These are phyloP conservation scores for Caranx melampygus DNA, from an alignment of 2,113 vertebrate genomes.

Conservation along the genomic window DNA sequence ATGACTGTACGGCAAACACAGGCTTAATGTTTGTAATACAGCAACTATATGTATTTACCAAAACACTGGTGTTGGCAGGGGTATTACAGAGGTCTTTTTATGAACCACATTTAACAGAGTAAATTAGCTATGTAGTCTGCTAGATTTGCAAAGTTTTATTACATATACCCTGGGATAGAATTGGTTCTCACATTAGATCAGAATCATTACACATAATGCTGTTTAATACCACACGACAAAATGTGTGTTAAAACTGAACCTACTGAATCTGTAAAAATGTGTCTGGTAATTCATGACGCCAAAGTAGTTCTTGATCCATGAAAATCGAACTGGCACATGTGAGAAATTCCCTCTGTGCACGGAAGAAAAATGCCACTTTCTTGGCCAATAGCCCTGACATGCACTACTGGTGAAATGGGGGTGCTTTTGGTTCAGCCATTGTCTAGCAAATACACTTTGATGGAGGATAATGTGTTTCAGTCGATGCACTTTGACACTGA, in stretches of 20 bases:
- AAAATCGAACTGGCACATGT: neutral
- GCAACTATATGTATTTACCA: conserved; percentile 16
- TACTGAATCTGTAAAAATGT: too few species aligned
- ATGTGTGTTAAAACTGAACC: neutral
- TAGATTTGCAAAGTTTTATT: neutral
- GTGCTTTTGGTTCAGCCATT: neutral
- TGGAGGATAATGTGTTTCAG: conserved; percentile 20
- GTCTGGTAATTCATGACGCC: neutral
- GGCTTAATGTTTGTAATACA: conserved; percentile 14
- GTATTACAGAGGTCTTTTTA: neutral
- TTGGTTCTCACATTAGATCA: neutral
- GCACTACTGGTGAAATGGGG: neutral
- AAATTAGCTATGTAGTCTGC: neutral
- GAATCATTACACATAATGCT: neutral
- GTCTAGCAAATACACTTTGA: conserved; percentile 6
- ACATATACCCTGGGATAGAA: neutral
- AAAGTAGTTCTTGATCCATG: neutral
- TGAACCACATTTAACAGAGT: neutral
- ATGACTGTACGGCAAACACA: conserved; percentile 19
- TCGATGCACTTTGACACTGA: conserved; percentile 14
- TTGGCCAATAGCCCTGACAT: neutral
- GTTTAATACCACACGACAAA: neutral
- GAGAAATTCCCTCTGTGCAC: neutral
- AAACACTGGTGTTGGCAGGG: conserved; percentile 2
- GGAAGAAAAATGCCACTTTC: neutral